phyloP scores from a whole-genome alignment of 2,888 invertebrate species.

The Amphipyra tragopoginis region DNA sequence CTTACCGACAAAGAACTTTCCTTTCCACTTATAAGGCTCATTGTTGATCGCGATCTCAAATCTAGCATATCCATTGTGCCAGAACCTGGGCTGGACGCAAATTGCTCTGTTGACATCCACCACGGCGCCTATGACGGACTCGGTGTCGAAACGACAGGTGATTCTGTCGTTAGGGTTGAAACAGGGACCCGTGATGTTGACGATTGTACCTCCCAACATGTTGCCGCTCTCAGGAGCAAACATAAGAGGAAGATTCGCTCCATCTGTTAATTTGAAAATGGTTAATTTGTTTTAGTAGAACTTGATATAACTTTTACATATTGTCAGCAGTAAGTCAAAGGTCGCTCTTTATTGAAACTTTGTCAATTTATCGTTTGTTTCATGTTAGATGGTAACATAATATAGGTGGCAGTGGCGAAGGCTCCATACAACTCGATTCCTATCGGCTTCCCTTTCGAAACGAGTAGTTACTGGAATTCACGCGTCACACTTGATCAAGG shows the following conservation, averaged over 20 bases:
- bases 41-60: slow-evolving; percentile 96
- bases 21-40: slow-evolving; percentile 96
- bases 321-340: no score
- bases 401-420: no score
- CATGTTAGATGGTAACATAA: no score
- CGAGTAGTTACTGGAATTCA: no score
- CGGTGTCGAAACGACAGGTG: slow-evolving; percentile 95
- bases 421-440: no score
- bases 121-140: slow-evolving; percentile 93
- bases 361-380: no score
- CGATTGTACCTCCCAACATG: slow-evolving; percentile 98
- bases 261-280: slow-evolving; percentile 87
- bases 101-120: slow-evolving; percentile 95
- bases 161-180: slow-evolving; percentile 94
- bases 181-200: slow-evolving; percentile 99
- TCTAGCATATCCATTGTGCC: slow-evolving; percentile 96
- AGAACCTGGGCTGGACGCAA: slow-evolving; percentile 96
- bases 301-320: background rate
- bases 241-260: slow-evolving; percentile 94
- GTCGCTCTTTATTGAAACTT: background rate
- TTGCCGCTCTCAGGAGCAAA: slow-evolving; percentile 99
- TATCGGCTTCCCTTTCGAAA: no score
- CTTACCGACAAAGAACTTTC: slow-evolving; percentile 97
- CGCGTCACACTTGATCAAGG: no score
- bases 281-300: background rate